Evolutionary conservation across 1,140 invertebrate genomes (phyloP), one percentile per base, ranked within the genome.

Genomic region (Drosophila micromelanica): DNA sequence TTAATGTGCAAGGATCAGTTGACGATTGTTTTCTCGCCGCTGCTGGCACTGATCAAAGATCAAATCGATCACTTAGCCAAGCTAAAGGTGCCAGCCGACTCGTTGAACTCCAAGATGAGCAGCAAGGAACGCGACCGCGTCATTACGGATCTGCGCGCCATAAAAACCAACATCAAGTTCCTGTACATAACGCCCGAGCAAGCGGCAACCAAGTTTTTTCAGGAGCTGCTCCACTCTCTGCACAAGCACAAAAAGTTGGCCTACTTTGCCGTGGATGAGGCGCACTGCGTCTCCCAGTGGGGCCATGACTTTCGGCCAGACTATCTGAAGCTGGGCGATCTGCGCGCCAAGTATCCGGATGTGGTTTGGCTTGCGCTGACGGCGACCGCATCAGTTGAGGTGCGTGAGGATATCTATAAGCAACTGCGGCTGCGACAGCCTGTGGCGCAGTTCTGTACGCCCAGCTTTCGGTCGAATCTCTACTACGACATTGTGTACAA

Each of bases 201-300:
- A 91, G 96, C 96, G 52, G 95, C 95, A 27, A 98, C 96, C 13
- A 93, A 94, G 32, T 94, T 94, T 57, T 97, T 97, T 92, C 95
- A 95, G 92, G 93, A 93, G 20, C 89, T 95, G 11, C 91, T 95
- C 67, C 92, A 93, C 1, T 94, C 94, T 78, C 91, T 96, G 65
- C 87, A 94, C 20, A 95, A 95, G 78, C 93, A 93, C 79, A 94
- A 95, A 69, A 95, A 95, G 74, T 91, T 98, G 2, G 95, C 95
- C 5, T 95, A 96, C 87, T 94, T 99, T 78, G 95, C 98, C 35
- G 96, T 99, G 11, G 98, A 99, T 93, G 98, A 99, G 94, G 98
- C 98, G 9, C 98, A 99, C 92, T 99, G 98, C 93, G 98, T 99
- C 0, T 98, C 97, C 89, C 96, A 99, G 82, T 99, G 98, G 98